Base-by-base conservation (phyloP, 2,113 vertebrate species). In the Macrotus californicus region DNA sequence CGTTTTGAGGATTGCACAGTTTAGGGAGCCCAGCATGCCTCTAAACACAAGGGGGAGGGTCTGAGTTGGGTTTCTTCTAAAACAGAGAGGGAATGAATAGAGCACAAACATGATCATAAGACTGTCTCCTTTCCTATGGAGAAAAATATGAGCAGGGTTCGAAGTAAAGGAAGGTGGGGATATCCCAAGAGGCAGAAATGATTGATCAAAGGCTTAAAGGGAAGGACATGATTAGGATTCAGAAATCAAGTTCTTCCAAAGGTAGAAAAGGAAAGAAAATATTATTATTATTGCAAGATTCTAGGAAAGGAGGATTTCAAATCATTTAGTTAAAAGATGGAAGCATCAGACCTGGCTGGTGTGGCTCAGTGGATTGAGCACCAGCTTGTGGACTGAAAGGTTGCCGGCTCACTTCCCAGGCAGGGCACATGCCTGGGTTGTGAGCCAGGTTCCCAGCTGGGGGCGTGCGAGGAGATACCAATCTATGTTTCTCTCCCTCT, bases 241-340 rank as follows among this genome's bases (percentile, higher is more conserved):
- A 95, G 81, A 88, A 67, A 86, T 6, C 67, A 96, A 96, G 41
- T 87, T 92, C 79, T 72, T n/a, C 77, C 48, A 46, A 10, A 59
- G 43, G 15, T 73, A 5, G 59, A 41, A 80, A 88, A 59, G 22
- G 67, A 85, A 21, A 92, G 18, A 85, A 89, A 73, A 61, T 7
- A 7, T 39, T 2, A 83, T 41, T 36, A 56, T 14, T 11, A 31
- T 48, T 56, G 24, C 2, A 83, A 83, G 56, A 69, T 70, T 9
- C 29, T 83, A 59, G 66, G 19, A 80, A 92, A 83, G 5, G 29
- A 21, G 11, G 36, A 39, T 73, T 80, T 93, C 61, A 94, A 94
- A 26, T 19, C 15, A 46, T 73, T 72, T 70, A 87, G 39, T 72
- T 56, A 52, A 59, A 87, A 96, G 66, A 59, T 56, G 59, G 14